These are phyloP conservation scores for Macaria notata DNA, from an alignment of 2,888 invertebrate genomes.

Conservation along the genomic window DNA sequence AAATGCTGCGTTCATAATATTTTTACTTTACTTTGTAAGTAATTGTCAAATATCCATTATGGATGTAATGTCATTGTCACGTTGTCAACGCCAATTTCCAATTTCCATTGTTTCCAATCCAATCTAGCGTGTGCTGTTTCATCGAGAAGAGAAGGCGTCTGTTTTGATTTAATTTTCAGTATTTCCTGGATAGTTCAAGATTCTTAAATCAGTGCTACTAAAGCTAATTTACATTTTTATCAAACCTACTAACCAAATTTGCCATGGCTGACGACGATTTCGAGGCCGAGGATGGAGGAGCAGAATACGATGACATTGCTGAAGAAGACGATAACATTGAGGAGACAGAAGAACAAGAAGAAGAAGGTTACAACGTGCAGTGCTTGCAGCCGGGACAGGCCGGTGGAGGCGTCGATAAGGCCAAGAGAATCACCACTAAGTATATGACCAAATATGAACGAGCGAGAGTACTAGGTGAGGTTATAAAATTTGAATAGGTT, in stretches of 20 bases:
- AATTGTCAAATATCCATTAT: too few relatives aligned
- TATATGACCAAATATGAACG: conserved; percentile 96
- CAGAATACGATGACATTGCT: conserved; percentile 92
- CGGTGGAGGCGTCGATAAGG: conserved; percentile 91
- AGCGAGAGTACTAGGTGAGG: conserved; percentile 69
- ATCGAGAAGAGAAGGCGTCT: neutral
- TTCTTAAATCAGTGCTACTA: too few relatives aligned
- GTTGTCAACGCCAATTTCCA: too few relatives aligned
- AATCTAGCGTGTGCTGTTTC: too few relatives aligned
- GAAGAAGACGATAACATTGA: conserved; percentile 95
- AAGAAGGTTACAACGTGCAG: conserved; percentile 93
- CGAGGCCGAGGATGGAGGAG: conserved; percentile 90
- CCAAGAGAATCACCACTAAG: conserved; percentile 96
- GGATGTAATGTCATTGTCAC: too few relatives aligned
- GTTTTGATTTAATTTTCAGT: neutral
- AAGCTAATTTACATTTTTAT: too few relatives aligned
- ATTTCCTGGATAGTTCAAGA: too few relatives aligned
- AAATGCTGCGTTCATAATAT: conserved; percentile 4
- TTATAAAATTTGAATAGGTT: conserved; percentile 21
- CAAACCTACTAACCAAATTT: neutral
- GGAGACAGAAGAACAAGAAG: conserved; percentile 92
- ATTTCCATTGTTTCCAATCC: too few relatives aligned
- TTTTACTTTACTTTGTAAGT: neutral
- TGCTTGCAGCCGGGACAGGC: conserved; percentile 90
- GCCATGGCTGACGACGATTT: conserved; percentile 94